Percentiles rank a stretch among this genome's conserved stretches.
Conservation (phyloP, 2,797 vertebrate species). For the Trachops cirrhosus region DNA sequence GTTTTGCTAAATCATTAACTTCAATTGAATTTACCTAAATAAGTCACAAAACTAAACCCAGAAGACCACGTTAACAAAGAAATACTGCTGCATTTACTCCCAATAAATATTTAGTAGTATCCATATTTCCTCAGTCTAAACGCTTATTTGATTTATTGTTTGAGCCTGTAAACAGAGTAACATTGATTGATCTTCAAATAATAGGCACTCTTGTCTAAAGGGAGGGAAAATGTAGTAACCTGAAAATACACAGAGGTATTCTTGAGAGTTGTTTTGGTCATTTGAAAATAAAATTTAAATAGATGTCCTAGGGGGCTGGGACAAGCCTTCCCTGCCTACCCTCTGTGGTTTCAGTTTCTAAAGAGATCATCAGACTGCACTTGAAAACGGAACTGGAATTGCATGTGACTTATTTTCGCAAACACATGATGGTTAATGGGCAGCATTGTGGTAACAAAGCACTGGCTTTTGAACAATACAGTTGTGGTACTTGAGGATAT, state of each 20-base stretch:
- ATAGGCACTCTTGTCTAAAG: conserved; percentile 20
- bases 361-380: neutral
- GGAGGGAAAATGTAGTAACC: conserved; percentile 23
- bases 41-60: conserved; percentile 65
- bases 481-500: neutral
- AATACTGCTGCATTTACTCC: conserved; percentile 30
- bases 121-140: conserved; percentile 55
- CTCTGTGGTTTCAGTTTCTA: neutral
- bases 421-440: neutral
- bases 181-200: conserved; percentile 61
- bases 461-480: conserved; percentile 8
- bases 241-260: neutral
- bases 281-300: conserved; percentile 6
- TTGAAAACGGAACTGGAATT: neutral
- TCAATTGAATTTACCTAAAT: conserved; percentile 71
- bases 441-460: neutral
- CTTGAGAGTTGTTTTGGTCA: neutral
- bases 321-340: neutral
- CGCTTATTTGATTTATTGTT: conserved; percentile 58
- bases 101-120: conserved; percentile 61
- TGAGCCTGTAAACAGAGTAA: conserved; percentile 52
- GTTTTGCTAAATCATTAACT: conserved; percentile 70
- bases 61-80: conserved; percentile 56
- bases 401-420: neutral
- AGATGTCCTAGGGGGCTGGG: rapidly evolving